phyloP scores from a whole-genome alignment of 1,140 invertebrate genomes.

The Drosophila sturtevanti region DNA sequence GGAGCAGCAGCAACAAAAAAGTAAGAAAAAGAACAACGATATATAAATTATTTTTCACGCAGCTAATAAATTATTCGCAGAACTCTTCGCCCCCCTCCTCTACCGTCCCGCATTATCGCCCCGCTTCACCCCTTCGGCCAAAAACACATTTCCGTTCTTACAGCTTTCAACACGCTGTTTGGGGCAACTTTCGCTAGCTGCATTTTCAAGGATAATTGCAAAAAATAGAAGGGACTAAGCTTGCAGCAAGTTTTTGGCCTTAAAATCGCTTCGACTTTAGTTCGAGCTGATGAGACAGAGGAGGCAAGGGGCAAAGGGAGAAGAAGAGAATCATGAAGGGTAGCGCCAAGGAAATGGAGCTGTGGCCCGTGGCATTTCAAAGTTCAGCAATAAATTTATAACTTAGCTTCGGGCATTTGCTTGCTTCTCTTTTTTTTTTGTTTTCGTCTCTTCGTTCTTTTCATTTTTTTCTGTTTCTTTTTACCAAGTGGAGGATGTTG shows the following conservation, averaged over 20 bases:
- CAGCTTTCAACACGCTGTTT: constrained; percentile 58
- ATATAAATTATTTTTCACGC: constrained; percentile 79
- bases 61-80: constrained; percentile 79
- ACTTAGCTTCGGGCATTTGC: constrained; percentile 55
- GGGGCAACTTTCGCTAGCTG: constrained; percentile 42
- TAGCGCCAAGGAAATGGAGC: constrained; percentile 35
- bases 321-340: neutral
- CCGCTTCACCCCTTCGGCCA: neutral
- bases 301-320: neutral
- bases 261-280: constrained; percentile 29
- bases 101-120: neutral
- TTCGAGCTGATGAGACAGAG: neutral
- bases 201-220: constrained; percentile 77
- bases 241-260: constrained; percentile 48
- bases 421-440: constrained; percentile 32
- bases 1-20: too few relatives aligned
- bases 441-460: too few relatives aligned
- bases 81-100: constrained; percentile 21
- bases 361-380: constrained; percentile 71
- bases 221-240: constrained; percentile 56
- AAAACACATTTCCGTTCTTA: constrained; percentile 64
- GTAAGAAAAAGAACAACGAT: constrained; percentile 25
- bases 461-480: constrained; percentile 23
- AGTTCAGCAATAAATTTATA: constrained; percentile 80
- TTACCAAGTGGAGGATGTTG: constrained; percentile 1